Percentiles rank a stretch among this genome's conserved stretches.
Evolutionary conservation across 2,113 vertebrate genomes (phyloP).

Genomic region (Psilopsiagon aurifrons): DNA sequence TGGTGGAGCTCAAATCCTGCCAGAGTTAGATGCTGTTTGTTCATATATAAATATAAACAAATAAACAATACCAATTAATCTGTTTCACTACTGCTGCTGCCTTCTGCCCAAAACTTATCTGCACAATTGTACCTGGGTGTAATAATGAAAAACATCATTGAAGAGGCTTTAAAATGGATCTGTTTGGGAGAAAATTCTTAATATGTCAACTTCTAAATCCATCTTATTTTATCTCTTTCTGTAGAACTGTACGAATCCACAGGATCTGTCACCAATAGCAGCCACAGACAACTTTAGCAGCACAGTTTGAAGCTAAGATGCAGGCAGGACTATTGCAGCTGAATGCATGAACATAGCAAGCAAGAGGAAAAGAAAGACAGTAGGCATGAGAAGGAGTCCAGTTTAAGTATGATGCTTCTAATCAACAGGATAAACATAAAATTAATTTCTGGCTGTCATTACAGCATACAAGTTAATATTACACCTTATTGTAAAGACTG

Average conservation of each 20-base stretch:
- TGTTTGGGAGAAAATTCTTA: neutral
- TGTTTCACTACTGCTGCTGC: neutral
- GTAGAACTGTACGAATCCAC: neutral
- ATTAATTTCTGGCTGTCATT: neutral
- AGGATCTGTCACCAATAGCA: neutral
- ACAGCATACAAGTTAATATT: neutral
- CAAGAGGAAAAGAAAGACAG: neutral
- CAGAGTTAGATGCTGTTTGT: neutral
- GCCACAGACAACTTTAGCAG: neutral
- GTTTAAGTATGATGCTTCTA: neutral
- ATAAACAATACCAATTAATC: neutral
- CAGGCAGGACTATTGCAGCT: neutral
- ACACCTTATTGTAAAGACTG: neutral
- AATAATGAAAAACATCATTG: neutral
- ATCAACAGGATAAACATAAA: neutral
- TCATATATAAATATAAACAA: neutral
- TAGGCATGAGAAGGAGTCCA: neutral
- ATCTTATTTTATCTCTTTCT: neutral
- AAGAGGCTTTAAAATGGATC: neutral
- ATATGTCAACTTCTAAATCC: neutral
- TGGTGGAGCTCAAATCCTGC: neutral
- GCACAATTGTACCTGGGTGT: neutral
- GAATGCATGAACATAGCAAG: neutral
- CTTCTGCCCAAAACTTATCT: neutral
- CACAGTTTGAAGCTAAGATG: neutral